Conservation (phyloP, 1,140 invertebrate genomes). For the Plodia interpunctella region DNA sequence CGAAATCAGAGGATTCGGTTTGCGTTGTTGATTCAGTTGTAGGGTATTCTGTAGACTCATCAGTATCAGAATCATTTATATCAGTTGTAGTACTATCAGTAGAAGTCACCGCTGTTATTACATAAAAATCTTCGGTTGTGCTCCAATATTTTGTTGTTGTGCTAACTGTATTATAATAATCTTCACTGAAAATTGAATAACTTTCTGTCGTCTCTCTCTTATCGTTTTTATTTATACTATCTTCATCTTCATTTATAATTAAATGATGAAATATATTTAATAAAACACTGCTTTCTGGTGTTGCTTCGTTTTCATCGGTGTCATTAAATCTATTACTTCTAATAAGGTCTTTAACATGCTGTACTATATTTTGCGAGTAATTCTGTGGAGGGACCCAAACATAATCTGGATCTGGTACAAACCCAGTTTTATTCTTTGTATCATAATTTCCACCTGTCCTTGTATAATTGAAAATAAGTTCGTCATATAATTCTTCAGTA, state of each 20-base stretch:
- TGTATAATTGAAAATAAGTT: not conserved
- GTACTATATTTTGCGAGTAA: slow-evolving; percentile 37
- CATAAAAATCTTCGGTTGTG: not conserved
- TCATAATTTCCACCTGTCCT: not conserved
- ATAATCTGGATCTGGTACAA: slow-evolving; percentile 34
- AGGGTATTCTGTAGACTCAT: not conserved
- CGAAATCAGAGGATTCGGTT: not conserved
- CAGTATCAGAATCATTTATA: not conserved
- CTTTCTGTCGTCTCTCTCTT: not conserved
- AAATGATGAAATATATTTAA: not conserved
- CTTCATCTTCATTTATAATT: not conserved
- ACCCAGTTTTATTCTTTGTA: not conserved
- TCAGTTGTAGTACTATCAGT: not conserved
- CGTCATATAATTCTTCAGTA: not conserved
- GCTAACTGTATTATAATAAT: not conserved
- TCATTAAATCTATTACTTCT: slow-evolving; percentile 22
- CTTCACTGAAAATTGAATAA: not conserved
- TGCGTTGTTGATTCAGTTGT: not conserved
- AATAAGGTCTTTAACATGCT: slow-evolving; percentile 40
- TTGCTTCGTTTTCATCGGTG: not conserved
- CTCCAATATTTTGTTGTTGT: not conserved
- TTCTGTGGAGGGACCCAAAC: slow-evolving; percentile 39
- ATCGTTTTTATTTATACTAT: not conserved
- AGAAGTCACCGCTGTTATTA: not conserved
- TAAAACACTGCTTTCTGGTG: not conserved